Conservation (phyloP, 2,888 invertebrate genomes). For the Fragum whitleyi region DNA sequence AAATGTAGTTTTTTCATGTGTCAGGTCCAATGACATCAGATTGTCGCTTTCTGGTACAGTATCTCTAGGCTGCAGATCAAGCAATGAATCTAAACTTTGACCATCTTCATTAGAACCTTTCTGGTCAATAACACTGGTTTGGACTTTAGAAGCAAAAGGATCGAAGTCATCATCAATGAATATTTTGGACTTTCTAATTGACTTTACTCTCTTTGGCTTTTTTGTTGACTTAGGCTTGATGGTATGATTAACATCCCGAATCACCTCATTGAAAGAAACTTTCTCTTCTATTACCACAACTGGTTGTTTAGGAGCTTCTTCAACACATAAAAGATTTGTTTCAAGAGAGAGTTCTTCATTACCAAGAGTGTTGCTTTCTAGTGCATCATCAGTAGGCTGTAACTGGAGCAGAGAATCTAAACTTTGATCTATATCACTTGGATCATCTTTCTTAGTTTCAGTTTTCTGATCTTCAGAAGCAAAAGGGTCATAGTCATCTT, state of each 20-base stretch:
- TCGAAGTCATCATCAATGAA: conserved; percentile 6
- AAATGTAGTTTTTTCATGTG: too few relatives aligned
- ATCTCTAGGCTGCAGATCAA: not conserved
- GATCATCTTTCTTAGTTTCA: not conserved
- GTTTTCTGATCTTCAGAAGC: not conserved
- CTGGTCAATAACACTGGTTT: not conserved
- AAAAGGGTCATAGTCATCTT: conserved; percentile 15
- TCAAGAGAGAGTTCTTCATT: not conserved
- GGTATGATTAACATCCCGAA: too few relatives aligned
- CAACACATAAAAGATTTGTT: not conserved
- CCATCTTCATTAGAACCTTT: not conserved
- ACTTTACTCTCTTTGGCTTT: not conserved
- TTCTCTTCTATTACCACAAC: too few relatives aligned
- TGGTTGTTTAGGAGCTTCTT: not conserved
- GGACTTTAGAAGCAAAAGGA: not conserved
- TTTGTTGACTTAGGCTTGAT: not conserved
- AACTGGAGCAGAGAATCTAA: not conserved
- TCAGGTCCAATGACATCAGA: not conserved
- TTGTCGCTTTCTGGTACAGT: not conserved
- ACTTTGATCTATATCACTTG: not conserved
- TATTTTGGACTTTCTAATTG: not conserved
- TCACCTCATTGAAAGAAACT: too few relatives aligned
- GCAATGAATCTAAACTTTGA: not conserved
- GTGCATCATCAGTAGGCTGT: not conserved
- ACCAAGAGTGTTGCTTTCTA: not conserved